phyloP scores from a whole-genome alignment of 2,113 vertebrate species.

The Maccullochella peelii region DNA sequence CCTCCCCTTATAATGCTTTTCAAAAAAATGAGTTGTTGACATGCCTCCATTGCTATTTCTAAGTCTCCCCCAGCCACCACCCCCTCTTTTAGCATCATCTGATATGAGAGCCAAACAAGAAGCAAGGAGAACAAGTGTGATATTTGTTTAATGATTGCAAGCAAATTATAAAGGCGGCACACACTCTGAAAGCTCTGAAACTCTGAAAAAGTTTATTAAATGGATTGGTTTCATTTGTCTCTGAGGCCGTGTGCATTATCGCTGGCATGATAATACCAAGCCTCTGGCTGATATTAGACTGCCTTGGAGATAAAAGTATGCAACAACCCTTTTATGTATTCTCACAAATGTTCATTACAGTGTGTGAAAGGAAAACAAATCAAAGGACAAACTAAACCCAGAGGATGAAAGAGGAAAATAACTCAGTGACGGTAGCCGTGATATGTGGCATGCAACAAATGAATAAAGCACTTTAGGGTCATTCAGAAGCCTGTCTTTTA shows the following conservation, averaged over 20 bases:
- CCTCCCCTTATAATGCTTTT: slow-evolving; percentile 2
- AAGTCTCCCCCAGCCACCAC: background rate
- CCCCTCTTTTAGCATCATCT: slow-evolving; percentile 15
- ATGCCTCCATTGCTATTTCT: slow-evolving; percentile 8
- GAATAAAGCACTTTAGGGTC: slow-evolving; percentile 51
- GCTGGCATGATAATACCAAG: slow-evolving; percentile 40
- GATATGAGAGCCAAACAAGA: slow-evolving; percentile 19
- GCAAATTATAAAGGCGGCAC: slow-evolving; percentile 22
- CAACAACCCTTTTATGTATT: slow-evolving; percentile 43
- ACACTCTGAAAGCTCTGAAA: slow-evolving; percentile 18
- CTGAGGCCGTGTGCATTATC: slow-evolving; percentile 47
- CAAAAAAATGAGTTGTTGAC: slow-evolving; percentile 25
- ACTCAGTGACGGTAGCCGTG: background rate
- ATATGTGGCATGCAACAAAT: slow-evolving; percentile 25
- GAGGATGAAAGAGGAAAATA: background rate
- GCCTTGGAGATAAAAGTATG: slow-evolving; percentile 45
- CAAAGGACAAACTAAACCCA: slow-evolving; percentile 24
- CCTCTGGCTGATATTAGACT: slow-evolving; percentile 9
- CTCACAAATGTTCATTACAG: slow-evolving; percentile 45
- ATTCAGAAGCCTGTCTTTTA: slow-evolving; percentile 27
- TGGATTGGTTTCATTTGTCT: slow-evolving; percentile 56
- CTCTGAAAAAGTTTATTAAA: slow-evolving; percentile 47
- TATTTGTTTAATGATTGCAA: slow-evolving; percentile 47
- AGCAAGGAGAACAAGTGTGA: slow-evolving; percentile 21
- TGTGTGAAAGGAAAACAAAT: slow-evolving; percentile 56